phyloP scores from a whole-genome alignment of 92 coral and sea anemone genomes.

The Phymanthus crucifer region DNA sequence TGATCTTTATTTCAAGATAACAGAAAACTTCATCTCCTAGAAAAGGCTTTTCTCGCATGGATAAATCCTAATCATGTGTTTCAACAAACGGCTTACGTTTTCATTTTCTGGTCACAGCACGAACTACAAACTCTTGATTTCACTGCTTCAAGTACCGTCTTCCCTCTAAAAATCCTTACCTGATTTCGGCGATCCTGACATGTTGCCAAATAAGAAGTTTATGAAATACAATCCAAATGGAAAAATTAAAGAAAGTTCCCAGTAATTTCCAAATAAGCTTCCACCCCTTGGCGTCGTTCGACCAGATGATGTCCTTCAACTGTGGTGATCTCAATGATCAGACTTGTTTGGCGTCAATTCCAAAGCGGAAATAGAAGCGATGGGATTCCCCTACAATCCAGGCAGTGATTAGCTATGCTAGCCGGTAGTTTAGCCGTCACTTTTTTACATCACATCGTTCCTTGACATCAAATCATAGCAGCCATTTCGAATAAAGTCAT shows the following conservation, averaged over 20 bases:
- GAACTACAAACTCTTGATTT: background rate
- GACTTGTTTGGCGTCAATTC: background rate
- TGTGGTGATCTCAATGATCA: background rate
- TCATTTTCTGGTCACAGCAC: background rate
- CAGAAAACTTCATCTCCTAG: background rate
- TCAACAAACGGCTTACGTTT: background rate
- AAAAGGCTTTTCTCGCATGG: background rate
- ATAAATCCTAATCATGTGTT: background rate
- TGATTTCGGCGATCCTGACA: conserved; percentile 65
- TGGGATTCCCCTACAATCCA: conserved; percentile 5
- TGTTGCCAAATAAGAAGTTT: conserved; percentile 2
- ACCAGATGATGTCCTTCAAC: background rate
- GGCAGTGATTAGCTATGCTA: conserved; percentile 16
- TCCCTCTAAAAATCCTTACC: conserved; percentile 29
- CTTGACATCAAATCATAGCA: conserved; percentile 23
- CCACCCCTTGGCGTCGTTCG: background rate
- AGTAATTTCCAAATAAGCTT: background rate
- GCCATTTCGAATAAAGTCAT: conserved; percentile 42
- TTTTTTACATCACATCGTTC: conserved; percentile 10
- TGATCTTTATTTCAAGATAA: background rate
- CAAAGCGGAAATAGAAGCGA: conserved; percentile 24
- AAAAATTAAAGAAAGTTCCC: background rate
- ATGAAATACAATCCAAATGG: background rate
- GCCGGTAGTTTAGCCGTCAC: conserved; percentile 31
- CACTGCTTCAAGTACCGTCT: background rate